Conservation (phyloP, 2,888 invertebrate genomes). For the Chymomyza fuscimana region DNA sequence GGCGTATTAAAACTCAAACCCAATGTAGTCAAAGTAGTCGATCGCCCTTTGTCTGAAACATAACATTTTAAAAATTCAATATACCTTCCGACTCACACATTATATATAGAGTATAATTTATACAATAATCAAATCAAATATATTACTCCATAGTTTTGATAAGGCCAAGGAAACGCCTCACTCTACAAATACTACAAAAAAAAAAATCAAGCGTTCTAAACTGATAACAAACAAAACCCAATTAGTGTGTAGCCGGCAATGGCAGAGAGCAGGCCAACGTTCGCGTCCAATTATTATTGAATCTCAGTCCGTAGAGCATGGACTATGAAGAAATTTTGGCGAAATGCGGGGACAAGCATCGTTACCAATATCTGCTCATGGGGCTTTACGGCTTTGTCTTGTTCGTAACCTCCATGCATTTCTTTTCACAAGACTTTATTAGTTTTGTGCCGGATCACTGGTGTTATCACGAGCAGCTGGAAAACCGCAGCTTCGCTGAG, state of each 20-base stretch:
- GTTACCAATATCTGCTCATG: slow-evolving; percentile 81
- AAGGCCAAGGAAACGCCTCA: neutral
- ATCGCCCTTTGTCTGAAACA: neutral
- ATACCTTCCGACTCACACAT: neutral
- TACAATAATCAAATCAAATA: neutral
- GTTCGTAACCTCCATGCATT: slow-evolving; percentile 81
- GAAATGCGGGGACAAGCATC: slow-evolving; percentile 81
- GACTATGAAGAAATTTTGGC: slow-evolving; percentile 81
- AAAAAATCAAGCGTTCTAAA: neutral
- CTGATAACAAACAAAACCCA: neutral
- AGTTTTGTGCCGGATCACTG: slow-evolving; percentile 80
- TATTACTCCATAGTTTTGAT: neutral
- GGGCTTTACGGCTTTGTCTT: slow-evolving; percentile 81
- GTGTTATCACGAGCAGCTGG: slow-evolving; percentile 61
- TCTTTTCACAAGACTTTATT: slow-evolving; percentile 82
- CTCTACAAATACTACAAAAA: neutral
- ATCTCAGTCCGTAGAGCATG: slow-evolving; percentile 43
- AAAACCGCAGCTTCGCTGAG: slow-evolving; percentile 55
- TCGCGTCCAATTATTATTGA: neutral
- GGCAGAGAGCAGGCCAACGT: neutral
- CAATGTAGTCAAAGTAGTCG: neutral
- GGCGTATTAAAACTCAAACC: too few relatives aligned
- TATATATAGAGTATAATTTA: neutral
- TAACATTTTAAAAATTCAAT: neutral
- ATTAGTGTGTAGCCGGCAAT: neutral